These are phyloP conservation scores for Brachionus plicatilis DNA, from an alignment of 1,140 invertebrate species.

Conservation along the genomic window DNA sequence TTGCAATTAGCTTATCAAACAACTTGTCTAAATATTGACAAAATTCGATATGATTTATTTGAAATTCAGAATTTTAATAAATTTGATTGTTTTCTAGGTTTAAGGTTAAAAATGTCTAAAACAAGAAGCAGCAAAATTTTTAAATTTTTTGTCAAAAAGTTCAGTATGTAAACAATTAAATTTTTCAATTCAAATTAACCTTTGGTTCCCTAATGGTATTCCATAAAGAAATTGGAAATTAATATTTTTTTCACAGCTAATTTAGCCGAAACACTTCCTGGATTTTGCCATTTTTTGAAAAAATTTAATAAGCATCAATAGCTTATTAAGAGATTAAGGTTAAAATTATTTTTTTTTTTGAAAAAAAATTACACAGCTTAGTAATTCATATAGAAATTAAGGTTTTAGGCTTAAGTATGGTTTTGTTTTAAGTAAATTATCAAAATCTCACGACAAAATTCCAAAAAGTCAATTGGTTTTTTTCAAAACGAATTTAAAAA, in stretches of 20 bases:
- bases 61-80: background rate
- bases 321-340: background rate
- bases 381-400: background rate
- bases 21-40: background rate
- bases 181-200: background rate
- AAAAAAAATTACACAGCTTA: background rate
- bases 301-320: background rate
- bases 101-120: background rate
- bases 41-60: background rate
- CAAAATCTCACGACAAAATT: background rate
- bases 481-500: background rate
- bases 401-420: background rate
- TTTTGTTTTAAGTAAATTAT: background rate
- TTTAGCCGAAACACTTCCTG: background rate
- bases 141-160: too few relatives aligned
- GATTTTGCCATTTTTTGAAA: background rate
- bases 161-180: too few relatives aligned
- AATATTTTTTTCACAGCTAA: too few relatives aligned
- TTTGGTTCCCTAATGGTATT: background rate
- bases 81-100: background rate
- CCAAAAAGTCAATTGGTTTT: background rate
- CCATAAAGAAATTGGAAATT: background rate
- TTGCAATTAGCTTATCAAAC: background rate
- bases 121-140: background rate
- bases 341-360: background rate